phyloP scores from a whole-genome alignment of 2,113 vertebrate species.

The Gavialis gangeticus region DNA sequence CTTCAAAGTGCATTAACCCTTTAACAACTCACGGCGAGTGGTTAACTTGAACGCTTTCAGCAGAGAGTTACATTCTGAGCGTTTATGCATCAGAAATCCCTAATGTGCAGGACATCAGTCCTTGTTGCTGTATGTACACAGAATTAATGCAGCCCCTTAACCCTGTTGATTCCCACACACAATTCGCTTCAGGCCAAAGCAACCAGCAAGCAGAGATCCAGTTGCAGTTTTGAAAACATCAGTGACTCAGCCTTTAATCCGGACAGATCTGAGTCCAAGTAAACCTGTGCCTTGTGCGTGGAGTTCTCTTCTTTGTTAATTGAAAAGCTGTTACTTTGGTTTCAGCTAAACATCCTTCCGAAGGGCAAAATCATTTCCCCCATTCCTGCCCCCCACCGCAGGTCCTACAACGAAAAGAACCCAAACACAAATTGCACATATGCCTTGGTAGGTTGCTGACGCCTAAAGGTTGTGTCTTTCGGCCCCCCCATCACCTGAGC shows the following conservation, averaged over 20 bases:
- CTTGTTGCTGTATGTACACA: neutral
- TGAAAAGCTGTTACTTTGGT: neutral
- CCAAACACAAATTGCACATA: neutral
- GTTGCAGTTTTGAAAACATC: neutral
- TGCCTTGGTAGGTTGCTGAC: neutral
- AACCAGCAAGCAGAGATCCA: neutral
- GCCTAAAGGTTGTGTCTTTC: no score
- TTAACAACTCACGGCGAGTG: rapidly evolving
- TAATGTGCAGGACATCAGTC: neutral
- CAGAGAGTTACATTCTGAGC: neutral
- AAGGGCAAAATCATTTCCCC: neutral
- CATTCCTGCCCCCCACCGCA: neutral
- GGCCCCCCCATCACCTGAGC: neutral
- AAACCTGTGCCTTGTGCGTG: neutral
- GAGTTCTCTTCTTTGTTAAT: neutral
- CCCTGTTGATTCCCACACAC: neutral
- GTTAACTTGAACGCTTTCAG: neutral
- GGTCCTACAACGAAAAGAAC: neutral
- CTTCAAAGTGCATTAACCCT: neutral
- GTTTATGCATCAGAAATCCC: neutral
- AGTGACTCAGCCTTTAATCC: neutral
- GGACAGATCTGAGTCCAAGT: neutral
- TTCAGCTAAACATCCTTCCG: neutral
- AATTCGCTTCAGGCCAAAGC: neutral
- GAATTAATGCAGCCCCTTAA: neutral